A percentile compares a stretch with the other conserved stretches of the same genome.
These are phyloP conservation scores for Epirrhoe tristata DNA, from an alignment of 2,888 invertebrate species.

Conservation along the genomic window DNA sequence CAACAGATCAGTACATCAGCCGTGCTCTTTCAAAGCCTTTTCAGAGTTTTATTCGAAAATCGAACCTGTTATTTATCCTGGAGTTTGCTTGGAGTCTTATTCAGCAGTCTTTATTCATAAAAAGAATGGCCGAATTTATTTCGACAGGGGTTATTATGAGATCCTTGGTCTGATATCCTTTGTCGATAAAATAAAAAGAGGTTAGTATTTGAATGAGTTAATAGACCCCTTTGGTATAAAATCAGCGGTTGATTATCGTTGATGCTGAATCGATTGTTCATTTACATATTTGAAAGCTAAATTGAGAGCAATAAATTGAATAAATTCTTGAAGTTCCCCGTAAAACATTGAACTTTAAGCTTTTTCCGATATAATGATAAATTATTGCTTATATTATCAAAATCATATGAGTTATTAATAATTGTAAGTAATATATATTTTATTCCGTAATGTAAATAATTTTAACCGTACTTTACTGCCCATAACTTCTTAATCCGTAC, in stretches of 20 bases:
- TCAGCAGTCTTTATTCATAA: conserved; percentile 39
- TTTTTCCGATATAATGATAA: too few species aligned
- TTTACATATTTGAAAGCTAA: conserved; percentile 19
- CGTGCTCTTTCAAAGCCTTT: not conserved
- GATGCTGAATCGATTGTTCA: conserved; percentile 32
- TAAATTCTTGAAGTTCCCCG: not conserved
- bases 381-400: not conserved
- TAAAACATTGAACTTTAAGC: not conserved
- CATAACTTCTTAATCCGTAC: conserved; percentile 1
- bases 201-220: conserved; percentile 39
- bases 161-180: conserved; percentile 54
- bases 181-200: conserved; percentile 52
- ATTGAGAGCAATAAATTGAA: not conserved
- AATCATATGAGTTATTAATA: not conserved
- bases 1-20: not conserved
- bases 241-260: conserved; percentile 23
- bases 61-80: not conserved
- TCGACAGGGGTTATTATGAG: conserved; percentile 65
- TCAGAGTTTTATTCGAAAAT: not conserved
- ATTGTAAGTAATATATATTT: not conserved
- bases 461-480: not conserved
- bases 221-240: conserved; percentile 39
- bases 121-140: conserved; percentile 61
- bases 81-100: conserved; percentile 18
- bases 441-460: not conserved